Base-by-base conservation (phyloP, 2,888 invertebrate species). In the Amphipyra tragopoginis region DNA sequence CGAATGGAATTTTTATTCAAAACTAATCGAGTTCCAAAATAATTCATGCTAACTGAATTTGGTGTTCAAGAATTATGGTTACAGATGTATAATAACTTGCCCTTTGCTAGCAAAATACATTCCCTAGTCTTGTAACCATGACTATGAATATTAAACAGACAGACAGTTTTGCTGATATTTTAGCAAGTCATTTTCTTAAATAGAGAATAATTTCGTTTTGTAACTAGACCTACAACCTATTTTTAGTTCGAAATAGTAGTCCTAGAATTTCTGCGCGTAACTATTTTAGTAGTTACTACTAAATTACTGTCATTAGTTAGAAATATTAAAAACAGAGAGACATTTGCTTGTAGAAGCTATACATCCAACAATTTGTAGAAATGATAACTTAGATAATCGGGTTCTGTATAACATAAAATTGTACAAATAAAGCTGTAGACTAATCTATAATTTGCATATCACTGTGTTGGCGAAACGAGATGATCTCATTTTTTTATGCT, bases 171-270 rank as follows among this genome's bases (percentile, higher is more conserved):
- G 50, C 7, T 8, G 13, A n/a, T 26, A 9, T 36, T 52, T 36
- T 44, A 15, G 14, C 45, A 33, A 45, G 47, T 54, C 7, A 39
- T 43, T 56, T 49, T 42, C 48, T 26, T 43, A 49, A 49, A n/a
- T 7, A 43, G n/a, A 36, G 42, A 49, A 42, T 47, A 47, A 47
- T 55, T 14, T 47, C 29, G 11, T 40, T 5, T n/a, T 26, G 29
- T 39, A 36, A 29, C 26, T 38, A 11, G 5, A 38, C 29, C 5
- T 29, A 29, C 29, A 29, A 29, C 0, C 29, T 29, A 29, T 29
- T 29, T 29, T 29, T 29, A 7, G 5, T 7, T 39, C 13, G n/a
- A 14, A 39, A 14, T 5, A 39, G 39, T 5, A 39, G 13, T 13
- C 7, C 39, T 14, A 13, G 13, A 39, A 14, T 39, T 39, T 39